Evolutionary conservation across 37 sponge, comb jelly and placozoan species (phyloP).

Genomic region (Geodia barretti): DNA sequence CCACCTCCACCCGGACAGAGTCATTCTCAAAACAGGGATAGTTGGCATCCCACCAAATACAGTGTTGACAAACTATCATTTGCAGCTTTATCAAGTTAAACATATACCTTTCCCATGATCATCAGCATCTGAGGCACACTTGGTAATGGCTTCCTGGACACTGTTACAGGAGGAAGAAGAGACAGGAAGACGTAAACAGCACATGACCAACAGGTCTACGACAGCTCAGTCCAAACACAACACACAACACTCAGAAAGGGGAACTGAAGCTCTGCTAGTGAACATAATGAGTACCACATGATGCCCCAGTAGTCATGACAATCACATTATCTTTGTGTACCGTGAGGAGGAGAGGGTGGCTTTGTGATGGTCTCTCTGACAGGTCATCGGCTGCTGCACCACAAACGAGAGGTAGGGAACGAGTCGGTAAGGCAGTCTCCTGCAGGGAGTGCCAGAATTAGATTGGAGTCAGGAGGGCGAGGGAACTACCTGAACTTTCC

Average conservation of each 20-base stretch:
- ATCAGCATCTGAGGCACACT: not conserved
- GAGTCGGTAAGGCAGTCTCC: not conserved
- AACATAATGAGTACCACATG: not conserved
- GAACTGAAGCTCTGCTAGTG: too few species aligned
- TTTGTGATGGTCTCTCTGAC: not conserved
- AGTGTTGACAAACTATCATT: too few species aligned
- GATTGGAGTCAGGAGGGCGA: not conserved
- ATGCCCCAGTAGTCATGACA: not conserved
- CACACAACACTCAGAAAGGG: not conserved
- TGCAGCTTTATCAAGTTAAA: too few species aligned
- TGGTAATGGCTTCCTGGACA: not conserved
- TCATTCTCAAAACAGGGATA: too few species aligned
- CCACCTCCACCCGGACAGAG: not conserved
- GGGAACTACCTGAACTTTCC: constrained; percentile 30
- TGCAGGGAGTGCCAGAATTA: not conserved
- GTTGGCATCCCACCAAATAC: too few species aligned
- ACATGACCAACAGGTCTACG: too few species aligned
- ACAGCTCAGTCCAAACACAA: not conserved
- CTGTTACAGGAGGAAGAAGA: not conserved
- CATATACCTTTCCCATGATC: not conserved
- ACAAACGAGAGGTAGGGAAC: not conserved
- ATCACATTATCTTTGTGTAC: too few species aligned
- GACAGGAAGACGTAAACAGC: not conserved
- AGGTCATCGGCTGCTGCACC: not conserved
- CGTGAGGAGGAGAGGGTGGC: not conserved